Evolutionary conservation across 2,888 invertebrate genomes (phyloP).

Genomic region (Pammene aurita): DNA sequence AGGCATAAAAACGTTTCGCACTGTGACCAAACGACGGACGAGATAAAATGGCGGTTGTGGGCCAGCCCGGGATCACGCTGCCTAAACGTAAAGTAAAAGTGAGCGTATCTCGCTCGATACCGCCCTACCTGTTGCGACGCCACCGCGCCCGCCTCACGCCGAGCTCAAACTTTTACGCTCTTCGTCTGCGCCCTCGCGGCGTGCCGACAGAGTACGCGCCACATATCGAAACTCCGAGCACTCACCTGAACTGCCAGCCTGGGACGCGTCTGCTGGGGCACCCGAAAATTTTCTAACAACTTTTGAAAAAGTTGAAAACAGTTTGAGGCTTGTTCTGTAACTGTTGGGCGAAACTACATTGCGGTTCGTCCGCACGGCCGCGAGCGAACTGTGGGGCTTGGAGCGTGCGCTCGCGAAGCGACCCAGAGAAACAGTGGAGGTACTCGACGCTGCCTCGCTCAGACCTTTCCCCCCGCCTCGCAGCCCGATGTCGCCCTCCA

Average conservation of each 20-base stretch:
- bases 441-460: constrained; percentile 22
- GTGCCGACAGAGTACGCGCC: constrained; percentile 36
- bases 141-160: constrained; percentile 60
- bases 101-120: constrained; percentile 65
- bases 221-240: constrained; percentile 40
- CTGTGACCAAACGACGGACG: constrained; percentile 23
- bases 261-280: constrained; percentile 53
- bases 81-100: constrained; percentile 67
- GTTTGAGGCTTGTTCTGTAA: constrained; percentile 63
- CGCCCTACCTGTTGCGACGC: constrained; percentile 72
- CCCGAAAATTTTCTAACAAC: constrained; percentile 62
- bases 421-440: constrained; percentile 46
- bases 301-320: constrained; percentile 66
- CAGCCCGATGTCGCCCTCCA: constrained; percentile 38
- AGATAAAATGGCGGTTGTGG: constrained; percentile 68
- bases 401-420: constrained; percentile 57
- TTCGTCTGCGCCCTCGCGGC: constrained; percentile 49
- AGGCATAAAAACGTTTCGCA: constrained; percentile 14
- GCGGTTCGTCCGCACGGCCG: constrained; percentile 59
- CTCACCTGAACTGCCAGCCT: constrained; percentile 66
- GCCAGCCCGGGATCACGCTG: constrained; percentile 60
- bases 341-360: constrained; percentile 57
- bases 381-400: constrained; percentile 48
- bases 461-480: constrained; percentile 27
- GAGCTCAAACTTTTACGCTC: constrained; percentile 69